Base-by-base conservation (phyloP, 2,797 vertebrate species). In the Ceryle rudis region DNA sequence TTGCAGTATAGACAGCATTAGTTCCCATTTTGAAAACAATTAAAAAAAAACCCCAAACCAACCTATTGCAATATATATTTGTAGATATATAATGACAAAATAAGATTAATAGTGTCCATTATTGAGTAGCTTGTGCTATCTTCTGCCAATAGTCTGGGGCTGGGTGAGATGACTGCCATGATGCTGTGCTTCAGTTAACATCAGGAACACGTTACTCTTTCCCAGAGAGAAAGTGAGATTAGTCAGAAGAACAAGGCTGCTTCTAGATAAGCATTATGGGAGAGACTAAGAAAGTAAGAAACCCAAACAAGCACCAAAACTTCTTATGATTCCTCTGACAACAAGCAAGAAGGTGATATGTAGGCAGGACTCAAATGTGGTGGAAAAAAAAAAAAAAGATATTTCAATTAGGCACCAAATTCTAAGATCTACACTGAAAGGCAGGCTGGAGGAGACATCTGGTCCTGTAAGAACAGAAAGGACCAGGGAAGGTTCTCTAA, bases 151-250 rank as follows among this genome's bases (percentile, higher is more conserved):
- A 71, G 11, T 51, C 52, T 61, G 41, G 19, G 21, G 19, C 28
- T 64, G 35, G 6, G 28, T 65, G n/a, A 71, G 37, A 39, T 18
- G 28, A 44, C 19, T 66, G 4, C 14, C 41, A 55, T 70, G 28
- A 58, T 1, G 0, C 22, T 22, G 28, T 37, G 21, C 9, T 20
- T 74, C 4, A 0, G 13, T 39, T 46, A 31, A 47, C 55, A 15
- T 41, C 18, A 84, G 46, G 35, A 88, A 21, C 25, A 22, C 0
- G 0, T n/a, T 52, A 33, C 11, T 66, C 35, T 12, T 41, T 61
- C n/a, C 18, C 14, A 41, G 25, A 51, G 3, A 23, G 14, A 17
- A 58, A 46, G 7, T 31, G 19, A 44, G 2, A 6, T 25, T 6
- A 28, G 18, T 39, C 46, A 62, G 12, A 9, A 57, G 46, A 74